Evolutionary conservation across 2,888 invertebrate genomes (phyloP).

Genomic region (Cremastobaeus sp.): DNA sequence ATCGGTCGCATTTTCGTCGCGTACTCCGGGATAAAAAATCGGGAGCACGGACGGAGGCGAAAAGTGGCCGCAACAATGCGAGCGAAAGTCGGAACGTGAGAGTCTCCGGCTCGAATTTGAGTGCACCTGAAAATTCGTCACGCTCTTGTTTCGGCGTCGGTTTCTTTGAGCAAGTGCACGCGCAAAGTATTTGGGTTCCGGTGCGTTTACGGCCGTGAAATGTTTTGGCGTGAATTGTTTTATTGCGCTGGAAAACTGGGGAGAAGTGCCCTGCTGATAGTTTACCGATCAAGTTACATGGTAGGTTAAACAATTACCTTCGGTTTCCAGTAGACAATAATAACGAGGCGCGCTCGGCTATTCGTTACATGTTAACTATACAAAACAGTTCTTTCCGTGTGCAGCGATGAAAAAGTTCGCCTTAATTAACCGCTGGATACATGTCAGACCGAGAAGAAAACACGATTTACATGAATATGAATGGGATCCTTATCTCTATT

Average conservation of each 20-base stretch:
- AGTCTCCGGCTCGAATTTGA: slow-evolving; percentile 20
- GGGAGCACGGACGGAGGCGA: too few relatives aligned
- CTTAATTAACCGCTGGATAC: slow-evolving; percentile 35
- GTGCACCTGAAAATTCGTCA: slow-evolving; percentile 53
- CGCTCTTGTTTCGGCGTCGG: slow-evolving; percentile 45
- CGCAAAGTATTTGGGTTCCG: slow-evolving; percentile 34
- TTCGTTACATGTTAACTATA: neutral
- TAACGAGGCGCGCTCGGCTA: neutral
- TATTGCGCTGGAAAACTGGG: slow-evolving; percentile 35
- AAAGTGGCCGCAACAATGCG: slow-evolving; percentile 12
- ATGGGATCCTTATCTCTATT: too few relatives aligned
- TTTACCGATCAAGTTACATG: slow-evolving; percentile 37
- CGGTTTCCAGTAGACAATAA: slow-evolving; percentile 7
- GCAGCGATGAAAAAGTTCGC: slow-evolving; percentile 15
- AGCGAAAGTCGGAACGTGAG: slow-evolving; percentile 37
- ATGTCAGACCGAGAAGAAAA: slow-evolving; percentile 42
- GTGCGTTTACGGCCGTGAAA: slow-evolving; percentile 28
- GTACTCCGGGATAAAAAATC: too few relatives aligned
- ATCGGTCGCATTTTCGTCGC: too few relatives aligned
- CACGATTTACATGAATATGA: slow-evolving; percentile 38
- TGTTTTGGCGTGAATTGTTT: slow-evolving; percentile 50
- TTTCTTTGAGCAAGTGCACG: slow-evolving; percentile 30
- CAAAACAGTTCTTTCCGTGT: neutral
- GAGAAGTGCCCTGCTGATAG: slow-evolving; percentile 42
- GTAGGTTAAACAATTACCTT: slow-evolving; percentile 33